Conservation (phyloP, 1,140 invertebrate genomes). For the Drosophila kohkoa region DNA sequence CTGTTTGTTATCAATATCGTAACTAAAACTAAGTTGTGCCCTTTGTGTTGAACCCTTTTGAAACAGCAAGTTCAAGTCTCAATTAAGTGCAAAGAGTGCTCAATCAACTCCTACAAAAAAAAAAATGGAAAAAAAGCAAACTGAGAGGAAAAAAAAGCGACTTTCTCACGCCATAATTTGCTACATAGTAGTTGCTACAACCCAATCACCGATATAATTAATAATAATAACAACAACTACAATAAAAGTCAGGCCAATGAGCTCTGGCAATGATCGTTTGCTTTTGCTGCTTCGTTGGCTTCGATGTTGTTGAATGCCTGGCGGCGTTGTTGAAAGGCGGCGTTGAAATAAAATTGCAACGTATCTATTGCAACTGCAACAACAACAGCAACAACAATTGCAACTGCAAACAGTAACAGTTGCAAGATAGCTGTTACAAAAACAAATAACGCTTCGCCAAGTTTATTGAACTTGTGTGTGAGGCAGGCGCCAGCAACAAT, state of each 20-base stretch:
- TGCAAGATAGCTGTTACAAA: constrained; percentile 64
- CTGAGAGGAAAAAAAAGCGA: constrained; percentile 38
- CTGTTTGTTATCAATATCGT: too few species aligned
- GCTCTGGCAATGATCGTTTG: constrained; percentile 62
- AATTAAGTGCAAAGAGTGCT: constrained; percentile 13
- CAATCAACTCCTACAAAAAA: background rate
- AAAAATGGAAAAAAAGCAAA: constrained; percentile 19
- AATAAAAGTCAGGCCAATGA: constrained; percentile 60
- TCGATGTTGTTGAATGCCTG: constrained; percentile 28
- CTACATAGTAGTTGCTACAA: constrained; percentile 60
- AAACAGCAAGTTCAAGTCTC: constrained; percentile 33
- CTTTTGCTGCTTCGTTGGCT: constrained; percentile 31
- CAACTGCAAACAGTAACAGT: constrained; percentile 41
- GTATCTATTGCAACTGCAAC: constrained; percentile 66
- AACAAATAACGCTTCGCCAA: constrained; percentile 34
- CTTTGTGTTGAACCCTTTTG: background rate
- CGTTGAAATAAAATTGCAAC: constrained; percentile 45
- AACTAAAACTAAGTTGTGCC: background rate
- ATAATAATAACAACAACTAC: constrained; percentile 58
- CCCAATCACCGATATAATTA: constrained; percentile 82
- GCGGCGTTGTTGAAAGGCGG: constrained; percentile 47
- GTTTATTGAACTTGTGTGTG: constrained; percentile 74
- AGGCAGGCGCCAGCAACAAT: constrained; percentile 76
- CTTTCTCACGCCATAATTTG: constrained; percentile 75
- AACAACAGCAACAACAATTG: constrained; percentile 45